A percentile compares a stretch with the other conserved stretches of the same genome.
Evolutionary conservation across 1,140 invertebrate genomes (phyloP).

Genomic region (Kradibia gibbosae): DNA sequence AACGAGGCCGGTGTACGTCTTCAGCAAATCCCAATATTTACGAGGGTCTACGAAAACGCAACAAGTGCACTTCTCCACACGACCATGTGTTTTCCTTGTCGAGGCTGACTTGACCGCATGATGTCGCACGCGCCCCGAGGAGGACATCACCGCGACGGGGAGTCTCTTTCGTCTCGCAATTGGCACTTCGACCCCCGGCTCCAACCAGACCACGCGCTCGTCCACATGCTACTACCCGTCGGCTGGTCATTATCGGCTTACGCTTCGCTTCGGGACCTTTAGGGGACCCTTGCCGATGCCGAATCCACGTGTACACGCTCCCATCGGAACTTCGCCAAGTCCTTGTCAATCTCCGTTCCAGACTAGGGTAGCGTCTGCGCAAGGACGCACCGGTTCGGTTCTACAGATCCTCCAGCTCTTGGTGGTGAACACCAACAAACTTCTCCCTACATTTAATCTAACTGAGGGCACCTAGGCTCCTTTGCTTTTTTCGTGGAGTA

Average conservation of each 20-base stretch:
- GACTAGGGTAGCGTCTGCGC: too few relatives aligned
- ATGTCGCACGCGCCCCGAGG: neutral
- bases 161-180: neutral
- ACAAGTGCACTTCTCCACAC: neutral
- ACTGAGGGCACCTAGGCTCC: too few relatives aligned
- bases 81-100: neutral
- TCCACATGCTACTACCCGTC: neutral
- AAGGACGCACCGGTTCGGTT: too few relatives aligned
- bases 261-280: too few relatives aligned
- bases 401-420: too few relatives aligned
- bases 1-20: neutral
- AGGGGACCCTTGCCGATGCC: too few relatives aligned
- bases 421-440: too few relatives aligned
- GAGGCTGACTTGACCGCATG: neutral
- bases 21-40: slow-evolving; percentile 34
- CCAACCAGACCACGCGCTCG: neutral
- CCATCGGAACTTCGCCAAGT: too few relatives aligned
- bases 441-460: too few relatives aligned
- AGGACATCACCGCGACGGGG: neutral
- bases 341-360: too few relatives aligned
- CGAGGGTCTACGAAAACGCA: slow-evolving; percentile 20
- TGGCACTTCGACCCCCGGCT: neutral
- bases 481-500: too few relatives aligned
- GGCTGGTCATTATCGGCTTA: neutral
- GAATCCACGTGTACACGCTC: too few relatives aligned